Percentiles rank a stretch among this genome's conserved stretches.
Conservation (phyloP, 2,797 vertebrate genomes). For the Moxostoma hubbsi region DNA sequence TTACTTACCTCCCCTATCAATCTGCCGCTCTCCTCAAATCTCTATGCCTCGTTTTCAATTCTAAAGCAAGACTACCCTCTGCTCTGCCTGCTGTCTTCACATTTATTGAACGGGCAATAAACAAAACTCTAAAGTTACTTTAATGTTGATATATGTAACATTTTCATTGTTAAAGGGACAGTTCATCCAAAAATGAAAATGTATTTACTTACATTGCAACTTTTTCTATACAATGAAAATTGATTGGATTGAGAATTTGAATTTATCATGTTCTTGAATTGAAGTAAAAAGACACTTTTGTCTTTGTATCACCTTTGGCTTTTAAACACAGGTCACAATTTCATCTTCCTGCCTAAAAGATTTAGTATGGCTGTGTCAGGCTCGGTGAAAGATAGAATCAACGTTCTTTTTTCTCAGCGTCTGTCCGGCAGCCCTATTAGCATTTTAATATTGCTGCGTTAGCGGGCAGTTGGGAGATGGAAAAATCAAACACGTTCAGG, state of each 20-base stretch:
- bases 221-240: too few relatives aligned
- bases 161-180: too few relatives aligned
- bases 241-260: too few relatives aligned
- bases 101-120: conserved; percentile 1
- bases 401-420: conserved; percentile 54
- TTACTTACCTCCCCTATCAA: conserved; percentile 74
- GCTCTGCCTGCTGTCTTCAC: not conserved
- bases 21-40: conserved; percentile 56
- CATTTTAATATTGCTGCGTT: conserved; percentile 58
- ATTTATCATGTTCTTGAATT: too few relatives aligned
- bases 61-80: too few relatives aligned
- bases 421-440: conserved; percentile 54
- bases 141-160: too few relatives aligned
- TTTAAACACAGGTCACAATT: conserved; percentile 26
- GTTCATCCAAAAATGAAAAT: too few relatives aligned
- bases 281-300: conserved; percentile 12
- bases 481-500: conserved; percentile 26
- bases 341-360: not conserved
- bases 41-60: not conserved
- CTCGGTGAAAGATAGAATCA: conserved; percentile 32
- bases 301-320: conserved; percentile 24
- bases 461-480: conserved; percentile 48
- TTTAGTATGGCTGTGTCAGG: not conserved
- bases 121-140: too few relatives aligned
- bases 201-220: too few relatives aligned